Percentiles rank a stretch among this genome's conserved stretches.
These are phyloP conservation scores for Scylla paramamosain DNA, from an alignment of 1,140 invertebrate genomes.

Conservation along the genomic window DNA sequence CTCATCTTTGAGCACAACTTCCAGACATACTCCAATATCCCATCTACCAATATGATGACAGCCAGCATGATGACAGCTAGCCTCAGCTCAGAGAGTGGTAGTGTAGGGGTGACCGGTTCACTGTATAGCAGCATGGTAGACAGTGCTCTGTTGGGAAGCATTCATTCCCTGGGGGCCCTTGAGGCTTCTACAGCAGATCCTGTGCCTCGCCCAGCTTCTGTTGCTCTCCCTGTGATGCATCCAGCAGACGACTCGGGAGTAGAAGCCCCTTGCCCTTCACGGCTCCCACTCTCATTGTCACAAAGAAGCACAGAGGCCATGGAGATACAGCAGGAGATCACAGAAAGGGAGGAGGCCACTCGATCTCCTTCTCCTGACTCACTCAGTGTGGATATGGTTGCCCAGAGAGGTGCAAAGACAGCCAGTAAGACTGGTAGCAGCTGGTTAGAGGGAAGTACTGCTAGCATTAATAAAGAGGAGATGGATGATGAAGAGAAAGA, in stretches of 20 bases:
- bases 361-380: conserved; percentile 72
- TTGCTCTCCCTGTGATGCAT: conserved; percentile 55
- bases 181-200: conserved; percentile 60
- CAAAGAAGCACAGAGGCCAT: conserved; percentile 63
- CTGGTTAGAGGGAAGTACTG: conserved; percentile 37
- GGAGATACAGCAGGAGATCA: conserved; percentile 67
- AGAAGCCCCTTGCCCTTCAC: background rate
- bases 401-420: conserved; percentile 49
- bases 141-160: conserved; percentile 70
- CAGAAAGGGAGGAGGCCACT: conserved; percentile 50
- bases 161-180: conserved; percentile 67
- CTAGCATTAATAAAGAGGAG: conserved; percentile 71
- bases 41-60: conserved; percentile 75
- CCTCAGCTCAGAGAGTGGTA: conserved; percentile 73
- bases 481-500: conserved; percentile 75
- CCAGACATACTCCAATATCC: conserved; percentile 75
- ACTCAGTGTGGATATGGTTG: conserved; percentile 63
- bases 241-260: conserved; percentile 34
- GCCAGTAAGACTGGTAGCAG: background rate
- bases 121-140: conserved; percentile 74
- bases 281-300: conserved; percentile 41
- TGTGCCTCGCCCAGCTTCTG: conserved; percentile 63
- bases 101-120: conserved; percentile 64
- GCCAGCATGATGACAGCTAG: conserved; percentile 73
- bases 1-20: conserved; percentile 74